A percentile compares a stretch with the other conserved stretches of the same genome.
These are phyloP conservation scores for Lamellibrachia columna DNA, from an alignment of 2,888 invertebrate genomes.

Conservation along the genomic window DNA sequence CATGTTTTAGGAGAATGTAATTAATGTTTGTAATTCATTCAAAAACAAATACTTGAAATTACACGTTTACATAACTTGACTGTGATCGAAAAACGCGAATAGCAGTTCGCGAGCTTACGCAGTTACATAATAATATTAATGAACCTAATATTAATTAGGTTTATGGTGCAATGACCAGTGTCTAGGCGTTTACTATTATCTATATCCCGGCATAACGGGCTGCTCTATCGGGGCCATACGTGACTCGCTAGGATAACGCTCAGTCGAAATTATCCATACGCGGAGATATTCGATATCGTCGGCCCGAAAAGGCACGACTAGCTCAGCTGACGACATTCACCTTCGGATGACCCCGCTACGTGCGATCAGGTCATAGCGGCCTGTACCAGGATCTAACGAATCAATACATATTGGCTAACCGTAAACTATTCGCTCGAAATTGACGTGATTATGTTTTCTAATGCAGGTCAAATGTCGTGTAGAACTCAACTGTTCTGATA, in stretches of 20 bases:
- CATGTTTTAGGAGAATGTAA: no score
- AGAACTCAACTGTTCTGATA: no score
- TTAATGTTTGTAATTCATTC: background rate
- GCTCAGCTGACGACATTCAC: background rate
- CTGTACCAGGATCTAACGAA: background rate
- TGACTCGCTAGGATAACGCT: background rate
- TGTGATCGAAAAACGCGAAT: no score
- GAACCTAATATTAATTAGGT: no score
- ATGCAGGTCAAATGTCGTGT: no score
- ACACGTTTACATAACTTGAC: background rate
- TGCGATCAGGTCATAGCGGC: background rate
- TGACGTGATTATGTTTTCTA: no score
- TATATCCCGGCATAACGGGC: background rate
- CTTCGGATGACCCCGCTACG: background rate
- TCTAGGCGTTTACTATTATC: background rate
- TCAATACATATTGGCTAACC: background rate
- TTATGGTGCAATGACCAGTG: no score
- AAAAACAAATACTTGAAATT: background rate
- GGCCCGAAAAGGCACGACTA: background rate
- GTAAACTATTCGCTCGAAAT: background rate
- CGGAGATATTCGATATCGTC: conserved; percentile 5
- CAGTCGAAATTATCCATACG: background rate
- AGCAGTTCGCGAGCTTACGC: no score
- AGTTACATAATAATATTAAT: no score
- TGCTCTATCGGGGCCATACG: background rate